Evolutionary conservation across 2,888 invertebrate species (phyloP), one percentile per base, ranked within the genome.

Genomic region (Xestia xanthographa): DNA sequence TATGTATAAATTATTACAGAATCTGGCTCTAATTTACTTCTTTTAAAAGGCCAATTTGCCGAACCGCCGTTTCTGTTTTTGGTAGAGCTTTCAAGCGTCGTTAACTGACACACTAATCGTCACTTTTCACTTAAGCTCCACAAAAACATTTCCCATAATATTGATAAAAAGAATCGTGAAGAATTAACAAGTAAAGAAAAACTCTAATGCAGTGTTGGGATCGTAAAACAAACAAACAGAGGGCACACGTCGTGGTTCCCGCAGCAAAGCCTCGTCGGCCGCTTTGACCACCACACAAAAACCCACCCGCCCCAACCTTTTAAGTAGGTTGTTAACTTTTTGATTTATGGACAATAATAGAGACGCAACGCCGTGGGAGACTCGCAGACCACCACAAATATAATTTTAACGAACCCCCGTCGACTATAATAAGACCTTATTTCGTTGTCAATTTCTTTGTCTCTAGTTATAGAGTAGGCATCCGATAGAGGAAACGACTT

Each of bases 321-420:
- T 96, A 96, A 96, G 96, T 95, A 96, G 95, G 96, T 96, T 96
- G 96, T 96, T 96, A 96, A 96, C 95, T 95, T 96, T 96, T 96
- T 96, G 96, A 96, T 96, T 96, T 96, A 96, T 95, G 95, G 94
- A 94, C 95, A 96, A 96, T 96, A 96, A 96, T 96, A 96, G 96
- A 96, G 96, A 96, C 93, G 95, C 95, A 95, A 95, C 95, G 92
- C 96, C 94, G 95, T 96, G 96, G 96, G 96, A 96, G 95, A 95
- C 95, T 95, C 86, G 56, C 90, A 91, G 93, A 93, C 95, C 94
- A 94, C 94, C 93, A 93, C 91, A 94, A 94, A 94, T 93, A 95
- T 95, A 95, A 95, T 95, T 95, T 95, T 95, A 95, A 95, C 94
- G 95, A 94, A 95, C 93, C 95, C 95, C 95, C 91, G 93, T 93